Evolutionary conservation across 2,888 invertebrate species (phyloP), one percentile per base, ranked within the genome.

Genomic region (Malachius bipustulatus): DNA sequence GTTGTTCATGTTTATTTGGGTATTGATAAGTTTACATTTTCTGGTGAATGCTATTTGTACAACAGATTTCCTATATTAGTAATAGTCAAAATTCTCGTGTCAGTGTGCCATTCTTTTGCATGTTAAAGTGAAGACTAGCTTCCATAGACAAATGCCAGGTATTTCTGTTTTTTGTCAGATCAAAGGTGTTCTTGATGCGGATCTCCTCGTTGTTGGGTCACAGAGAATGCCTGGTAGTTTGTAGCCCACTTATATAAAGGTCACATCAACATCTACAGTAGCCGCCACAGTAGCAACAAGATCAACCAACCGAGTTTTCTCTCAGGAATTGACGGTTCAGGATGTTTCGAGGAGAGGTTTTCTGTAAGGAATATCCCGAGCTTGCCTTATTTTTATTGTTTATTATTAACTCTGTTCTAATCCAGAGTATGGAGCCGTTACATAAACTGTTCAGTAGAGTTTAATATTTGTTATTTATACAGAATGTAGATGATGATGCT

Each of bases 241-340:
- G 9, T 30, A 12, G 4, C 26, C 13, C 4, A 26, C 30, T 35
- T 35, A 27, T 12, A 26, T 26, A 16, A 12, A 16, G 14, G 16
- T 32, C 28, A 31, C 36, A 36, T 37, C 32, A 19, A 29, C 37
- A 32, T 37, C 37, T 33, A 29, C 29, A 33, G 16, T 16, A 32
- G 10, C 14, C 12, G 32, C 30, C 11, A 19, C n/a, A 38, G 26
- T 15, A 10, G 11, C 8, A 26, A 38, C 12, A 27, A 33, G 33
- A 30, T 34, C 40, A 43, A 47, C 45, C 44, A 49, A 49, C 48
- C 48, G 50, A 54, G n/a, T n/a, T 52, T 54, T 56, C 51, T 59
- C 62, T 63, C 62, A 63, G 62, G 62, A 59, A 62, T 54, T 56
- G 6, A 49, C 53, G 60, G 58, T 62, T 62, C 62, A 63, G 62